Evolutionary conservation across 2,113 vertebrate species (phyloP), one percentile per base, ranked within the genome.

Genomic region (Rutilus rutilus): DNA sequence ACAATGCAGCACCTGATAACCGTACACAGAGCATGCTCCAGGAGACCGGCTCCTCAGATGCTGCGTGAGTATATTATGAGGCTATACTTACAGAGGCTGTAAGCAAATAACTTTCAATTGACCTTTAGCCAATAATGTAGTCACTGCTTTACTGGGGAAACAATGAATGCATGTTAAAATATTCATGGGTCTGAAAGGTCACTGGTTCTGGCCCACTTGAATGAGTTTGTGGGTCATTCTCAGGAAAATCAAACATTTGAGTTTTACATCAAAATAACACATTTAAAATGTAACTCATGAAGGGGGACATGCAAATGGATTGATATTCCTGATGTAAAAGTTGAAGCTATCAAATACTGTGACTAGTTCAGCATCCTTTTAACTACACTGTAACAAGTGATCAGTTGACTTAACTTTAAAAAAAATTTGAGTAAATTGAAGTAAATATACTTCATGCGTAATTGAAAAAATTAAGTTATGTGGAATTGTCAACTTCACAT

Each of bases 21-120:
- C 97, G 97, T 87, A 94, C 96, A 5, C 97, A 96, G 89, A 97
- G 96, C 92, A 95, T 98, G 90, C 96, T 98, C 86, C 91, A 97
- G 90, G 97, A 98, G 89, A 94, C 96, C 0, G 95, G 95, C 69
- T 89, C 94, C 2, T 90, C 94, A 8, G 95, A 95, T 75, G 88
- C 93, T 1, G 95, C 95, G 97, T 98, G 82, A 95, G 95, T 82
- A 15, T 8, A 69, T 69, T 21, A 71, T 71, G 67, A 71, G 19
- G 19, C 19, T 36, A 10, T 71, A 36, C 39, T 71, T 71, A 71
- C 67, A 23, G 67, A 39, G 33, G 9, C 36, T 71, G 33, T 71
- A 42, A 23, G 19, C 67, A 11, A 71, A 71, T 71, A 71, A 71
- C 33, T 71, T 71, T 5, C 5, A 39, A 23, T 42, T 39, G 33